Percentiles rank a stretch among this genome's conserved stretches.
Evolutionary conservation across 2,888 invertebrate genomes (phyloP).

Genomic region (Tuta absoluta): DNA sequence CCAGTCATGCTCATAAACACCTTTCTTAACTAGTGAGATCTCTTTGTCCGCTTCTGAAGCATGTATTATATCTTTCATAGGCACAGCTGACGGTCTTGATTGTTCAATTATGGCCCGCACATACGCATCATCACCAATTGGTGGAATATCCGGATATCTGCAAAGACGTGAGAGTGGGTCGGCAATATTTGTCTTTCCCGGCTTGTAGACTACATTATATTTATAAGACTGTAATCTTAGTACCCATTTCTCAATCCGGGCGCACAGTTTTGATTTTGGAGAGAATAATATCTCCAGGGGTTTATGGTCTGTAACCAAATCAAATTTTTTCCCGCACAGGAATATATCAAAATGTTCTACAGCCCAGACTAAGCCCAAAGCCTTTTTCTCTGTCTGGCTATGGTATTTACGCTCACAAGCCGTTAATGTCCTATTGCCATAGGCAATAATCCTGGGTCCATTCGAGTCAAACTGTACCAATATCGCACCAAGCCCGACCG

Average conservation of each 20-base stretch:
- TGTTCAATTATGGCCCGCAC: slow-evolving; percentile 33
- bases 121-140: slow-evolving; percentile 14
- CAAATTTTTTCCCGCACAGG: slow-evolving; percentile 42
- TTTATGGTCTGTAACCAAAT: slow-evolving; percentile 47
- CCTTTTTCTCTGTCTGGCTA: slow-evolving; percentile 43
- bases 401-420: slow-evolving; percentile 34
- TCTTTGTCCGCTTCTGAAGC: slow-evolving; percentile 29
- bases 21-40: slow-evolving; percentile 30
- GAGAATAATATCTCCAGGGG: slow-evolving; percentile 53
- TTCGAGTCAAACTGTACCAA: slow-evolving; percentile 28
- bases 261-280: slow-evolving; percentile 47
- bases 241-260: slow-evolving; percentile 42
- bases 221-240: slow-evolving; percentile 36
- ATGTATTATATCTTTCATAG: slow-evolving; percentile 27
- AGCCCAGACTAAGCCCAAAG: slow-evolving; percentile 37
- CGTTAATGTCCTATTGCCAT: slow-evolving; percentile 33
- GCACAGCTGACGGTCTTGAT: slow-evolving; percentile 31
- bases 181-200: slow-evolving; percentile 45
- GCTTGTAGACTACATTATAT: slow-evolving; percentile 35
- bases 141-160: background rate
- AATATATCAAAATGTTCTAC: slow-evolving; percentile 41
- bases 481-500: slow-evolving; percentile 37
- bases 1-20: slow-evolving; percentile 34
- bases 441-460: slow-evolving; percentile 38
- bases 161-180: slow-evolving; percentile 39